phyloP scores from a whole-genome alignment of 2,113 vertebrate genomes.

The Crotalus viridis region DNA sequence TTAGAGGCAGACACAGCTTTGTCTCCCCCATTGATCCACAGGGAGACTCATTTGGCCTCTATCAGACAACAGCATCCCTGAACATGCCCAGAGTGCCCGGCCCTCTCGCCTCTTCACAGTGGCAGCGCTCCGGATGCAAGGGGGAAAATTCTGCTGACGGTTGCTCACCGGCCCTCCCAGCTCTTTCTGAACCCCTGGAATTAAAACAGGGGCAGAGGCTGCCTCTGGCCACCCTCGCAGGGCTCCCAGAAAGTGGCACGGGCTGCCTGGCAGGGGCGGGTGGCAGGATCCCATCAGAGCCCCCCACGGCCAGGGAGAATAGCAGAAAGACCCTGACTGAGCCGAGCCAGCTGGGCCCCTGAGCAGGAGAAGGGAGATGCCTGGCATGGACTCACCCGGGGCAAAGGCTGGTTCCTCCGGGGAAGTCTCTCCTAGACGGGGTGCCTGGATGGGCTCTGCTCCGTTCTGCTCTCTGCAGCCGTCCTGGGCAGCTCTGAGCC shows the following conservation, averaged over 20 bases:
- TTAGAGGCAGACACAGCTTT: background rate
- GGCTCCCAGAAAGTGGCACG: background rate
- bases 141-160: background rate
- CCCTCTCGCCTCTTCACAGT: background rate
- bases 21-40: background rate
- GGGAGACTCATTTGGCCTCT: background rate
- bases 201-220: background rate
- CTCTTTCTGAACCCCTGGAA: background rate
- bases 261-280: background rate
- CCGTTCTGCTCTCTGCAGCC: slow-evolving; percentile 57
- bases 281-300: background rate
- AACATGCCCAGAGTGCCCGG: background rate
- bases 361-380: background rate
- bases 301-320: background rate
- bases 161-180: background rate
- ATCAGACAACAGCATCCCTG: background rate
- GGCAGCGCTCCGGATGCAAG: background rate
- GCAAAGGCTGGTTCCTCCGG: background rate
- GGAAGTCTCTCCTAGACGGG: background rate
- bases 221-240: background rate
- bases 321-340: background rate
- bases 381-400: background rate
- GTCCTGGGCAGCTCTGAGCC: background rate
- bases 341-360: background rate
- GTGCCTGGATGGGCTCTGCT: background rate